Base-by-base conservation (phyloP, 2,888 invertebrate species). In the Diarsia rubi region DNA sequence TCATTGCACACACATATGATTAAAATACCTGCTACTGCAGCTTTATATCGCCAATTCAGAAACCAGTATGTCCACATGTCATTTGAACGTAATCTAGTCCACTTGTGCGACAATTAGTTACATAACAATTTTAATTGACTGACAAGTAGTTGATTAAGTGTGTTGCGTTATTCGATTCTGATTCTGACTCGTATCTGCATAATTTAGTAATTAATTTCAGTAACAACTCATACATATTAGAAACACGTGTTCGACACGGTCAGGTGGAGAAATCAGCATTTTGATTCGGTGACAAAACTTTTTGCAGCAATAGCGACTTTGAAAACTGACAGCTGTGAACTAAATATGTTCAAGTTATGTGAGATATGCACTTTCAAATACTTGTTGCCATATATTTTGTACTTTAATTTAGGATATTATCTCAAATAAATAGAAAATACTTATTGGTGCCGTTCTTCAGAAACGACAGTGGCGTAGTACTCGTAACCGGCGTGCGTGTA, bases 51-150 rank as follows among this genome's bases (percentile, higher is more conserved):
- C 44, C 47, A 62, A 57, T 64, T 68, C 64, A 62, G 37, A 54
- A 81, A 82, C 73, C 69, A 60, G 76, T 69, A 16, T 59, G 54
- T 72, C 69, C 62, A 72, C 71, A 71, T 73, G 68, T 74, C 73
- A 72, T 63, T 49, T 63, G 21, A 44, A 76, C 31, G 27, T 57
- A 70, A 81, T 69, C 76, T 66, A 57, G 82, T 76, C 45, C 70
- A 76, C 77, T 69, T 65, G 67, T 82, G 70, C 45, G 73, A 86
- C 75, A 84, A 84, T 72, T 76, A 70, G 73, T 68, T 81, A 81
- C 74, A 70, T 86, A 86, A 84, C 84, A 66, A 73, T 82, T 84
- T 84, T 86, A 85, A 86, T 86, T 75, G 75, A 81, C 77, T 78
- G 79, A 79, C 80, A 78, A 70, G 52, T 70, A 74, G 27, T 88